These are phyloP conservation scores for Callimorpha dominula DNA, from an alignment of 2,888 invertebrate genomes.

Conservation along the genomic window DNA sequence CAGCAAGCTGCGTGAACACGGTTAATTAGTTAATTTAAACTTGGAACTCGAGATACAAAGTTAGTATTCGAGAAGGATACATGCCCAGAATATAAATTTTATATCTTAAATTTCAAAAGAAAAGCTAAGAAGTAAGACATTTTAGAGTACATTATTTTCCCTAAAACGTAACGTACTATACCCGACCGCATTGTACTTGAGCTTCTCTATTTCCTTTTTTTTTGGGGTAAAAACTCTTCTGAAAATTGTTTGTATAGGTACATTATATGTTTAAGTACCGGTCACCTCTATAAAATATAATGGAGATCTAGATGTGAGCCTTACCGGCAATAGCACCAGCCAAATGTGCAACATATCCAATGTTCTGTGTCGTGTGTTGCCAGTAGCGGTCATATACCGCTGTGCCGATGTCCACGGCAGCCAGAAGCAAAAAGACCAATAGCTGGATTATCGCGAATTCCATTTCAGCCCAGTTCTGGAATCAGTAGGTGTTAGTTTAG, in stretches of 20 bases:
- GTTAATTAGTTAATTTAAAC: too few relatives aligned
- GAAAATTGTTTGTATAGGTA: too few relatives aligned
- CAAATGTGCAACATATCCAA: slow-evolving; percentile 97
- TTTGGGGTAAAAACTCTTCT: too few relatives aligned
- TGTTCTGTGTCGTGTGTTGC: slow-evolving; percentile 89
- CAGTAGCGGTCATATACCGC: slow-evolving; percentile 96
- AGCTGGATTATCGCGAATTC: slow-evolving; percentile 95
- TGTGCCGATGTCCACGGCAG: slow-evolving; percentile 94
- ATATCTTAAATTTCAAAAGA: too few relatives aligned
- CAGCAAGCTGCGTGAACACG: too few relatives aligned
- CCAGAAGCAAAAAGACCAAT: slow-evolving; percentile 92
- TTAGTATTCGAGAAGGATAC: too few relatives aligned
- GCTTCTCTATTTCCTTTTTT: background rate
- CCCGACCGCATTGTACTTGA: background rate
- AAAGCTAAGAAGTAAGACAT: too few relatives aligned
- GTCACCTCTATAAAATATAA: background rate
- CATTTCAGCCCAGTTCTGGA: slow-evolving; percentile 99
- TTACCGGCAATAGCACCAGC: slow-evolving; percentile 96
- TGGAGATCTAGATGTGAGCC: background rate
- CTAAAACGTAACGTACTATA: too few relatives aligned
- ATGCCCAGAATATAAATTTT: too few relatives aligned
- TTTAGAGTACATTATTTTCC: too few relatives aligned
- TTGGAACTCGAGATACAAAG: too few relatives aligned
- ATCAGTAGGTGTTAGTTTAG: slow-evolving; percentile 34
- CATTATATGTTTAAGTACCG: too few relatives aligned